phyloP scores from a whole-genome alignment of 2,797 vertebrate genomes.

The Distichodus sexfasciatus region DNA sequence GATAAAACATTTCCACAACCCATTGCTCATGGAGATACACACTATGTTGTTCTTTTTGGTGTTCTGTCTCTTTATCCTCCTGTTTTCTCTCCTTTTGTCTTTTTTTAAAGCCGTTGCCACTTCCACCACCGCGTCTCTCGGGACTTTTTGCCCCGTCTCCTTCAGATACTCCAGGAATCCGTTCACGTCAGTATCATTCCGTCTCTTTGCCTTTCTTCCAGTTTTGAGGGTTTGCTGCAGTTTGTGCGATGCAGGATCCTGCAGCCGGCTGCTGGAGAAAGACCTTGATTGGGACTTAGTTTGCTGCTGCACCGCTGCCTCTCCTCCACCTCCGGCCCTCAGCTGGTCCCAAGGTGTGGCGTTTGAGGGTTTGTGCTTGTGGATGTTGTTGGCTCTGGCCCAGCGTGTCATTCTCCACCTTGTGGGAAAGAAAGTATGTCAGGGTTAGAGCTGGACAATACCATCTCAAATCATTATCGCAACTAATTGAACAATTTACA shows the following conservation, averaged over 20 bases:
- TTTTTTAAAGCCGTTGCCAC: slow-evolving; percentile 74
- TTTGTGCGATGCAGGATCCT: background rate
- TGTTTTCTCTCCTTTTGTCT: slow-evolving; percentile 78
- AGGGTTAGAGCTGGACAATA: no score
- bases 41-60: slow-evolving; percentile 86
- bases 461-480: no score
- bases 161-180: slow-evolving; percentile 82
- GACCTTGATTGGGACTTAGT: no score
- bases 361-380: slow-evolving; percentile 72
- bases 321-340: slow-evolving; percentile 42
- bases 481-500: no score
- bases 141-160: slow-evolving; percentile 54
- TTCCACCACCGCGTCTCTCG: slow-evolving; percentile 63
- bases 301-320: background rate
- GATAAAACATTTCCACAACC: background rate
- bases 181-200: slow-evolving; percentile 84
- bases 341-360: slow-evolving; percentile 87
- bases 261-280: background rate
- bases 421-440: no score
- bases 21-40: slow-evolving; percentile 44
- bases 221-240: slow-evolving; percentile 49
- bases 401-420: slow-evolving; percentile 93
- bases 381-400: slow-evolving; percentile 78
- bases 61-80: slow-evolving; percentile 83
- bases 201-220: slow-evolving; percentile 63